These are phyloP conservation scores for Tribolium freemani DNA, from an alignment of 2,888 invertebrate genomes.

Conservation along the genomic window DNA sequence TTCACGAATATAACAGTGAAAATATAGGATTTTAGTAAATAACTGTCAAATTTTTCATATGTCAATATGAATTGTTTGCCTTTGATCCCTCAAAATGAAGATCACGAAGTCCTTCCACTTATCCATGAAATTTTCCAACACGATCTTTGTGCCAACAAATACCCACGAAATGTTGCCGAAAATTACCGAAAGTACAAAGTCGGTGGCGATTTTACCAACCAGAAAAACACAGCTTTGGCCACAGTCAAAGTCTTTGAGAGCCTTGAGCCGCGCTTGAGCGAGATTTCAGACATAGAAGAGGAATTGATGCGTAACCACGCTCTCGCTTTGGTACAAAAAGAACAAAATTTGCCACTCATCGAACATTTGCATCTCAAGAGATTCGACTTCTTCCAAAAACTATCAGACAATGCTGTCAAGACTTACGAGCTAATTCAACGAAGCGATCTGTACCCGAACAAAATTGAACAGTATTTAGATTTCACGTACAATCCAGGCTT, in stretches of 20 bases:
- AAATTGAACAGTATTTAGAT: slow-evolving; percentile 56
- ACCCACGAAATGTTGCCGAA: slow-evolving; percentile 56
- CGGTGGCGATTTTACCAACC: slow-evolving; percentile 45
- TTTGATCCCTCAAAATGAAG: slow-evolving; percentile 56
- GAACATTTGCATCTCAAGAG: slow-evolving; percentile 55
- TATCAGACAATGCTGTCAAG: slow-evolving; percentile 46
- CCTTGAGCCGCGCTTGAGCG: not conserved
- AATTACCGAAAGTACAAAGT: slow-evolving; percentile 56
- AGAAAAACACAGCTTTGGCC: not conserved
- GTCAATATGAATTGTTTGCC: slow-evolving; percentile 58
- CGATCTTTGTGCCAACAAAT: slow-evolving; percentile 49
- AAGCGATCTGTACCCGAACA: slow-evolving; percentile 58
- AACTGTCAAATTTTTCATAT: not conserved
- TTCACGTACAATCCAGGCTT: slow-evolving; percentile 49
- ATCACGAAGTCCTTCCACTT: slow-evolving; percentile 57
- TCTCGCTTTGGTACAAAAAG: slow-evolving; percentile 53
- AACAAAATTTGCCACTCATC: slow-evolving; percentile 52
- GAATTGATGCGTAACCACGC: slow-evolving; percentile 59
- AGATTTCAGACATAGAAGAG: slow-evolving; percentile 2
- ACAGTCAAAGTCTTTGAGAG: slow-evolving; percentile 31
- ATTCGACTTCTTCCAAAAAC: slow-evolving; percentile 50
- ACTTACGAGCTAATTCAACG: slow-evolving; percentile 60
- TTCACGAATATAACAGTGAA: slow-evolving; percentile 26
- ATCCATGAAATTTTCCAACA: slow-evolving; percentile 62
- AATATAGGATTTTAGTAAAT: slow-evolving; percentile 31